Evolutionary conservation across 2,888 invertebrate genomes (phyloP), one percentile per base, ranked within the genome.

Genomic region (Drosophila rellima): DNA sequence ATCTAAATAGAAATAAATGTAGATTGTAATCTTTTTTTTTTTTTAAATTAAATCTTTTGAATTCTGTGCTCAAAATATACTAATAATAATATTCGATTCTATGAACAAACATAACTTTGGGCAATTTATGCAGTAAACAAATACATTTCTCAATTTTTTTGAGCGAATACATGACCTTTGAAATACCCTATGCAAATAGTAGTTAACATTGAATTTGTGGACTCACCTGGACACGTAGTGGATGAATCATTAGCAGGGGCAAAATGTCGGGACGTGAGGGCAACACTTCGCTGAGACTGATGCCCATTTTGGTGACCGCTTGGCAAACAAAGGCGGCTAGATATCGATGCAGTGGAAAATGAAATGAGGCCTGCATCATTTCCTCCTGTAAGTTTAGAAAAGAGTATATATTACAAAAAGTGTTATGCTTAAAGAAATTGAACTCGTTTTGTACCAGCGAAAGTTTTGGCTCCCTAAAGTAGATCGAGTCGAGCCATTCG

Each of bases 321-420:
- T 97, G 97, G 92, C 97, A 95, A 84, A 97, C 94, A 91, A 97
- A 97, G 15, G 96, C 96, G 0, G 97, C 96, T 91, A 98, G 95
- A 93, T 98, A 98, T 57, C 99, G 96, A 94, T 99, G 99, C 83
- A 99, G 94, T 18, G 99, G 99, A 90, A 98, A 95, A 94, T 99
- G 99, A 94, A 99, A 99, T 54, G 98, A 98, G 69, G 98, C 96
- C 94, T 98, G 97, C 93, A 95, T 94, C 93, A 95, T 95, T 92
- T 96, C 96, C 91, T 94, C 93, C 96, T 97, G 93, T n/a, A 93
- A 35, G 35, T n/a, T 35, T 2, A 0, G n/a, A 31, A 54, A 23
- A n/a, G n/a, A n/a, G n/a, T n/a, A n/a, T n/a, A n/a, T n/a, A n/a
- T n/a, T n/a, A n/a, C n/a, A n/a, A n/a, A n/a, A n/a, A n/a, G n/a